Evolutionary conservation across 2,888 invertebrate species (phyloP).

Genomic region (Calliphora vomitoria): DNA sequence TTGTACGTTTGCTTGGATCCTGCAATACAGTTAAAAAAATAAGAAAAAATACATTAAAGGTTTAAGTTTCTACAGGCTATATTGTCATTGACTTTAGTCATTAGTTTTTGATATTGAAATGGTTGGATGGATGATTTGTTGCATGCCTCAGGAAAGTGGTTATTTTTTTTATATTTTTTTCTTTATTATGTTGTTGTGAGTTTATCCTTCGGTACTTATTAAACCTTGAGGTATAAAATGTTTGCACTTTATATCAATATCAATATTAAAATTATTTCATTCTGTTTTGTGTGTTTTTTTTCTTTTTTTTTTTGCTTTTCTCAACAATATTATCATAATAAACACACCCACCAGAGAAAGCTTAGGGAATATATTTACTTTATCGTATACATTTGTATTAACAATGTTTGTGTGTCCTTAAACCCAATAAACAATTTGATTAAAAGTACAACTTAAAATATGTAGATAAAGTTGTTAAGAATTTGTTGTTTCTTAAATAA

Average conservation of each 20-base stretch:
- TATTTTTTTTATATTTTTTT: background rate
- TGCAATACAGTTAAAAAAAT: conserved; percentile 71
- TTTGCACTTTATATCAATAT: conserved; percentile 51
- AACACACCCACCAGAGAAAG: conserved; percentile 44
- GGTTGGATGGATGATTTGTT: background rate
- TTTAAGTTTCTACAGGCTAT: background rate
- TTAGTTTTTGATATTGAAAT: background rate
- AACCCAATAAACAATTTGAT: conserved; percentile 47
- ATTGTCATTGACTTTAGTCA: conserved; percentile 10
- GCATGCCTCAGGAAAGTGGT: background rate
- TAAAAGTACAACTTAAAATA: background rate
- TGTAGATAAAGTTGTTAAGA: background rate
- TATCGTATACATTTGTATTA: background rate
- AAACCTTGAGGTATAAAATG: conserved; percentile 50
- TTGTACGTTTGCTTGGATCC: conserved; percentile 82
- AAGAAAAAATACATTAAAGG: background rate
- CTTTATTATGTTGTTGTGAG: background rate
- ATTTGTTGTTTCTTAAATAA: no score
- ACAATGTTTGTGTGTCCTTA: background rate
- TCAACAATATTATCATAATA: conserved; percentile 34
- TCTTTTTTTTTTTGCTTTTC: background rate
- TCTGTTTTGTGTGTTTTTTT: conserved; percentile 15
- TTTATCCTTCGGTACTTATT: conserved; percentile 33
- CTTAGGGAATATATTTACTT: conserved; percentile 37
- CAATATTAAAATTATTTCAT: conserved; percentile 44